Evolutionary conservation across 1,140 invertebrate genomes (phyloP).

Genomic region (Papilio polytes): DNA sequence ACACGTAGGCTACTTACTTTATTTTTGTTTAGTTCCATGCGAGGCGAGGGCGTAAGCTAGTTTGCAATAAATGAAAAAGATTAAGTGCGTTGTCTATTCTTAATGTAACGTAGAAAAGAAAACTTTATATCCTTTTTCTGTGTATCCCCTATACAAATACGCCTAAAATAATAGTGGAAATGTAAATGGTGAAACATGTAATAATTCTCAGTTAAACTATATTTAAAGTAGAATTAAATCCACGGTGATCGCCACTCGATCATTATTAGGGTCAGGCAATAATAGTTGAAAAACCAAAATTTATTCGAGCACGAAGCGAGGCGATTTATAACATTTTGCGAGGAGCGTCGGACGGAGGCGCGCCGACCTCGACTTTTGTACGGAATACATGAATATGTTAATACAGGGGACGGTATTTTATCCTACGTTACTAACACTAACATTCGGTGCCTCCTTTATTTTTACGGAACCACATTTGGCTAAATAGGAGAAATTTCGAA

Average conservation of each 20-base stretch:
- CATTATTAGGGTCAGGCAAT: slow-evolving; percentile 10
- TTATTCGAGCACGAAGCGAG: slow-evolving; percentile 7
- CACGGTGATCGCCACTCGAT: not conserved
- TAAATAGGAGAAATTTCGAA: not conserved
- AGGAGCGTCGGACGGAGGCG: not conserved
- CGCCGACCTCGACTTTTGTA: slow-evolving; percentile 6
- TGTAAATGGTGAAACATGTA: no score
- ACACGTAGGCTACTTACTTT: no score
- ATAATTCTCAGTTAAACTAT: not conserved
- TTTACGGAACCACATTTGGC: not conserved
- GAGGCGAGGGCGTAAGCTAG: no score
- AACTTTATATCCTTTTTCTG: no score
- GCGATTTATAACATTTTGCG: slow-evolving; percentile 15
- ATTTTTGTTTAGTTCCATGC: no score
- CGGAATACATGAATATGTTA: slow-evolving; percentile 15
- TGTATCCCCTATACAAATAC: no score
- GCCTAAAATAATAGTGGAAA: no score
- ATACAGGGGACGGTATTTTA: slow-evolving; percentile 4
- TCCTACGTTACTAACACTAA: not conserved
- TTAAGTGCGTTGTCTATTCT: no score
- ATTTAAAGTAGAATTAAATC: not conserved
- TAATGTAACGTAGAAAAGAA: no score
- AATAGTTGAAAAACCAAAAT: slow-evolving; percentile 27
- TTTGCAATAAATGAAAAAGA: no score
- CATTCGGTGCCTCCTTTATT: not conserved